Evolutionary conservation across 2,888 invertebrate genomes (phyloP).

Genomic region (Panorpa germanica): DNA sequence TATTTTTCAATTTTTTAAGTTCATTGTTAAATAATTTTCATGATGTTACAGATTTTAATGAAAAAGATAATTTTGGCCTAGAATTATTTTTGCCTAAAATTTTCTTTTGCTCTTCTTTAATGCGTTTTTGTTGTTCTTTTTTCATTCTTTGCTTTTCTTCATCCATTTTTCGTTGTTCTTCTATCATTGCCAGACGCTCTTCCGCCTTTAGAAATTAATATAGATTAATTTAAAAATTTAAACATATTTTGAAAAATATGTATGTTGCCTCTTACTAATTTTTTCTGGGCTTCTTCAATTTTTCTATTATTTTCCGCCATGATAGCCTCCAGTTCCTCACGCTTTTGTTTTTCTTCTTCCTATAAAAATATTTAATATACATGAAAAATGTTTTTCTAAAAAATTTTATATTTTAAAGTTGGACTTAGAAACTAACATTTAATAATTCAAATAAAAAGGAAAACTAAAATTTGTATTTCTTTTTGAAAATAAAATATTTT

Average conservation of each 20-base stretch:
- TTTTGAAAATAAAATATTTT: too few species aligned
- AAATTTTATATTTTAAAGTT: constrained; percentile 17
- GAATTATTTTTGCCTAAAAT: constrained; percentile 95
- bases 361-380: constrained; percentile 35
- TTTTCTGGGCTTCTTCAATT: constrained; percentile 92
- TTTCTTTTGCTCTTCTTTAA: constrained; percentile 91
- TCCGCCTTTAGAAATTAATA: too few species aligned
- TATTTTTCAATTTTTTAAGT: too few species aligned
- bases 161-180: constrained; percentile 90
- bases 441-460: constrained; percentile 10
- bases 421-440: constrained; percentile 9
- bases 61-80: constrained; percentile 85
- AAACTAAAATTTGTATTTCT: constrained; percentile 10
- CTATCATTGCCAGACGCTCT: constrained; percentile 88
- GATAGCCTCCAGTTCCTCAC: constrained; percentile 88
- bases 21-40: constrained; percentile 26
- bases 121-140: constrained; percentile 81
- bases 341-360: constrained; percentile 94
- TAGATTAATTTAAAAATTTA: too few species aligned
- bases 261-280: constrained; percentile 51
- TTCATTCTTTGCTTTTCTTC: constrained; percentile 85
- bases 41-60: constrained; percentile 58
- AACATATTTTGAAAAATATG: constrained; percentile 8
- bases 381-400: constrained; percentile 25
- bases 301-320: constrained; percentile 96